Percentiles rank a stretch among this genome's conserved stretches.
Evolutionary conservation across 2,113 vertebrate species (phyloP).

Genomic region (Passer domesticus): DNA sequence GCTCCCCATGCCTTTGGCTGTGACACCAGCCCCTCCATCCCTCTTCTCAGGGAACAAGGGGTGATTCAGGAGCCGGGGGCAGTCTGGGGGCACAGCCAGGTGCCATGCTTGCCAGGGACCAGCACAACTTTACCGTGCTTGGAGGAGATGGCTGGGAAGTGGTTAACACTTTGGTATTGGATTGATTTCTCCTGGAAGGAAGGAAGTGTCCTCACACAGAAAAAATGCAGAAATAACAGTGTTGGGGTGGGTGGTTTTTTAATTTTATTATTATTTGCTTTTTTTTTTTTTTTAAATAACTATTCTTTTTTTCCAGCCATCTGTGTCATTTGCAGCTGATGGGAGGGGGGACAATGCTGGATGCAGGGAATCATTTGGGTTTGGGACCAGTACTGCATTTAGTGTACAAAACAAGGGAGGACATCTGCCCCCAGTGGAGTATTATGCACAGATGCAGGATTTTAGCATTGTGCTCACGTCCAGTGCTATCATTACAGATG

Average conservation of each 20-base stretch:
- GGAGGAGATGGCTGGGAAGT: not conserved
- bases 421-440: slow-evolving; percentile 46
- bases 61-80: not conserved
- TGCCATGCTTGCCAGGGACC: not conserved
- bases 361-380: slow-evolving; percentile 10
- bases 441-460: slow-evolving; percentile 18
- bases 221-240: slow-evolving; percentile 67
- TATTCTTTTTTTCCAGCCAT: slow-evolving; percentile 44
- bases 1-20: fast-evolving
- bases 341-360: not conserved
- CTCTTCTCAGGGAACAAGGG: fast-evolving
- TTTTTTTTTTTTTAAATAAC: slow-evolving; percentile 2
- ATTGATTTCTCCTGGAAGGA: slow-evolving; percentile 62
- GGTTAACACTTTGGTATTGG: slow-evolving; percentile 37
- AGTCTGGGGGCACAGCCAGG: fast-evolving
- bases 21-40: not conserved
- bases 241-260: not conserved
- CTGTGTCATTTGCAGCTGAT: slow-evolving; percentile 59
- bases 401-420: slow-evolving; percentile 45
- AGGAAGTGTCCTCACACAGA: slow-evolving; percentile 55
- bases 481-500: not conserved
- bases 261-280: not conserved
- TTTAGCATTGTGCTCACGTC: not conserved
- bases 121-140: not conserved
- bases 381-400: slow-evolving; percentile 1